Evolutionary conservation across 2,797 vertebrate species (phyloP), one percentile per base, ranked within the genome.

Genomic region (Bucorvus abyssinicus): DNA sequence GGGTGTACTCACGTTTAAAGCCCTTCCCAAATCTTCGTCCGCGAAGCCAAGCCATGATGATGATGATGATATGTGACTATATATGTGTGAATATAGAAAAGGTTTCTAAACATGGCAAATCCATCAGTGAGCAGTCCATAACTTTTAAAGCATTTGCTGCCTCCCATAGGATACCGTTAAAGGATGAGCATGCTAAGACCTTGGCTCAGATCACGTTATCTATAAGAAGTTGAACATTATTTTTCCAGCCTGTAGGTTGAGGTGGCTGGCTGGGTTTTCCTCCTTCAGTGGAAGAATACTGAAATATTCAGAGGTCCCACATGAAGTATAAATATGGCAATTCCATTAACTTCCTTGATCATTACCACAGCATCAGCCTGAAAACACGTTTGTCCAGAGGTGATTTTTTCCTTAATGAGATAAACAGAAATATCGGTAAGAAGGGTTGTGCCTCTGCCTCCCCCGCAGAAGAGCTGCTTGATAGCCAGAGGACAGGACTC

Each of bases 201-300:
- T 91, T 94, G 96, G 82, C 86, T 96, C 57, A 68, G 77, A 60
- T 82, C n/a, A 30, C 22, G 70, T 59, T 84, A 59, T 91, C 91
- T 73, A 47, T 91, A 71, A 96, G 84, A 96, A 84, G 45, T 22
- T 92, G 89, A 97, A 94, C 59, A 81, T 83, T 78, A 77, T 94
- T 97, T 95, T 97, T 97, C 97, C 95, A 96, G 14, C 44, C 53
- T 89, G 13, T 50, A 92, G 68, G 53, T 9, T 91, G 81, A 95
- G 42, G 45, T 88, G 65, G 59, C 60, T 61, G 52, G 45, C 91
- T 83, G 82, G 12, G 59, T 90, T 96, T 94, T 95, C 79, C 84
- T 96, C 82, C 90, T 81, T 61, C 92, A 55, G 55, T 22, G 94
- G 94, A 97, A 96, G 84, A 87, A 53, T 6, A 85, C 52, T 85